Conservation (phyloP, 2,888 invertebrate genomes). For the Epistrophella euchroma region DNA sequence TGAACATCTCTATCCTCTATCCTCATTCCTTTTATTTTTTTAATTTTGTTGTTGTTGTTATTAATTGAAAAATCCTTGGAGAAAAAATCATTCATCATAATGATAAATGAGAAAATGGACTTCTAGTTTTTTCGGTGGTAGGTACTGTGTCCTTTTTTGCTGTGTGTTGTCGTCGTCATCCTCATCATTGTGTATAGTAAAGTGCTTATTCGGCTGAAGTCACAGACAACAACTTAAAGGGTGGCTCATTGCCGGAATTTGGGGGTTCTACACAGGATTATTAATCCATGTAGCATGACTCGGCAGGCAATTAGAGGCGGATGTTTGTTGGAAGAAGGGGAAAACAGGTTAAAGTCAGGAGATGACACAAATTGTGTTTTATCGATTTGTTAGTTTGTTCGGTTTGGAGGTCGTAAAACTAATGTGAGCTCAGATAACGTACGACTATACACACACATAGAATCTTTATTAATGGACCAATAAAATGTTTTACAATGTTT, state of each 20-base stretch:
- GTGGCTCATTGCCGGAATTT: conserved; percentile 4
- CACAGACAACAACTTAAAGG: conserved; percentile 33
- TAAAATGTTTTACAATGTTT: conserved; percentile 26
- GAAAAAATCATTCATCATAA: conserved; percentile 69
- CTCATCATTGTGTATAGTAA: neutral
- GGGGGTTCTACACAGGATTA: conserved; percentile 30
- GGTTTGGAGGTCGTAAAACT: conserved; percentile 13
- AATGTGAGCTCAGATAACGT: conserved; percentile 4
- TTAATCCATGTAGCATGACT: conserved; percentile 49
- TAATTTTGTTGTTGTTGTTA: conserved; percentile 10
- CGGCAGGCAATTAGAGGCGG: conserved; percentile 49
- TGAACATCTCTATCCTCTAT: conserved; percentile 9
- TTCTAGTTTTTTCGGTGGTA: conserved; percentile 8
- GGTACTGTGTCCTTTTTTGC: conserved; percentile 34
- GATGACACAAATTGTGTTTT: conserved; percentile 40
- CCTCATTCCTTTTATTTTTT: neutral
- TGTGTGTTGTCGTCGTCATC: neutral
- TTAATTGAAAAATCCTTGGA: conserved; percentile 52
- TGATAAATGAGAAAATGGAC: conserved; percentile 60
- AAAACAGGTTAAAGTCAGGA: conserved; percentile 19
- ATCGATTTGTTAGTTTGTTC: conserved; percentile 28
- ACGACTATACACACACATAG: neutral
- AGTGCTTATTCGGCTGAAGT: conserved; percentile 50
- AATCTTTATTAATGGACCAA: conserved; percentile 14
- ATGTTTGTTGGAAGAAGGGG: neutral